phyloP scores from a whole-genome alignment of 1,140 invertebrate species.

The Ruditapes philippinarum region DNA sequence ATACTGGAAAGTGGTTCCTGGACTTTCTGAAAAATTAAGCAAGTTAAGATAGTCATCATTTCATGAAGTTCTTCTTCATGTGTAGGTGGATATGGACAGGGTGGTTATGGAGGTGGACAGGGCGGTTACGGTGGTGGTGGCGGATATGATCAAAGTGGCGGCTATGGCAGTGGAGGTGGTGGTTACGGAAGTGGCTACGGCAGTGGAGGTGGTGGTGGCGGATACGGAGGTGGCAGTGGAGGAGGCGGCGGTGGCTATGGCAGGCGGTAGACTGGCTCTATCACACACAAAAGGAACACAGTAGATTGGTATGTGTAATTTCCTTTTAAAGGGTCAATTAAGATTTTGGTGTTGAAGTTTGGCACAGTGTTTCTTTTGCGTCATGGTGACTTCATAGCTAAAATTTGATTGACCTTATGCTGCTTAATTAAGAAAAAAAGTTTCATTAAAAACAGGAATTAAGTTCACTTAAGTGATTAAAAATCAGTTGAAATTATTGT shows the following conservation, averaged over 20 bases:
- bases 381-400: not conserved
- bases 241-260: conserved; percentile 3
- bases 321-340: not conserved
- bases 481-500: too few species aligned
- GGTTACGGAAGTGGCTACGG: conserved; percentile 23
- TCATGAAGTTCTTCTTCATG: too few species aligned
- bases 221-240: conserved; percentile 50
- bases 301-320: not conserved
- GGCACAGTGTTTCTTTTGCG: not conserved
- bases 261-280: conserved; percentile 31
- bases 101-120: conserved; percentile 26
- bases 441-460: too few species aligned
- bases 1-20: too few species aligned
- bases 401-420: conserved; percentile 7
- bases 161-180: conserved; percentile 59
- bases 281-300: not conserved
- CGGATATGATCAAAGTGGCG: conserved; percentile 20
- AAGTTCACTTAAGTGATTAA: not conserved
- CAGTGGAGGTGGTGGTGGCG: conserved; percentile 42
- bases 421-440: too few species aligned
- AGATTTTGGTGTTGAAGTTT: not conserved
- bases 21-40: too few species aligned
- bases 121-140: conserved; percentile 26
- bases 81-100: conserved; percentile 1
- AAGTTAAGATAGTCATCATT: too few species aligned